phyloP scores from a whole-genome alignment of 2,888 invertebrate genomes.

The Epirrita christyi region DNA sequence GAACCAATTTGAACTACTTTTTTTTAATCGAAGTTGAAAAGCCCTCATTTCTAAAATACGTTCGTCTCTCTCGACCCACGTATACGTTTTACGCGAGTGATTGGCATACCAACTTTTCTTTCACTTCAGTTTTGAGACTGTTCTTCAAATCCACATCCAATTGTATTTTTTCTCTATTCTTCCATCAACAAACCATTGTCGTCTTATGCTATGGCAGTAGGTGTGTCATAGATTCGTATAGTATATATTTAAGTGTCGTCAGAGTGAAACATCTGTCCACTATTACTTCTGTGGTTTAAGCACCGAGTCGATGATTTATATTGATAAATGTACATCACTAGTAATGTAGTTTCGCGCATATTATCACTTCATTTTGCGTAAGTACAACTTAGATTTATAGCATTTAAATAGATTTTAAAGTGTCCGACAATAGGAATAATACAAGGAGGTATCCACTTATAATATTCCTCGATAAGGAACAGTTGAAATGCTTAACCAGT shows the following conservation, averaged over 20 bases:
- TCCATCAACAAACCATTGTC: no score
- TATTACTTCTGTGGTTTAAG: background rate
- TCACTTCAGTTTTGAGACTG: no score
- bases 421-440: constrained; percentile 58
- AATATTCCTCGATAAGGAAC: constrained; percentile 43
- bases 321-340: constrained; percentile 46
- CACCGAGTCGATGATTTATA: constrained; percentile 44
- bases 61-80: no score
- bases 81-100: no score
- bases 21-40: no score
- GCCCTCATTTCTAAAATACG: no score
- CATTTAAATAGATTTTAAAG: constrained; percentile 65
- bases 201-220: background rate
- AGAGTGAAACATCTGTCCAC: background rate
- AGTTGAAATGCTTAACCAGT: background rate
- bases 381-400: constrained; percentile 37
- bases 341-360: constrained; percentile 62
- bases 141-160: no score
- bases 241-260: background rate
- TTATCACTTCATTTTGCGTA: constrained; percentile 71
- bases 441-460: no score
- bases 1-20: no score
- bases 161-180: no score
- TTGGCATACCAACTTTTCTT: no score
- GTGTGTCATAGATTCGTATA: no score